Conservation (phyloP, 2,113 vertebrate genomes). For the Rhinogobius similis region DNA sequence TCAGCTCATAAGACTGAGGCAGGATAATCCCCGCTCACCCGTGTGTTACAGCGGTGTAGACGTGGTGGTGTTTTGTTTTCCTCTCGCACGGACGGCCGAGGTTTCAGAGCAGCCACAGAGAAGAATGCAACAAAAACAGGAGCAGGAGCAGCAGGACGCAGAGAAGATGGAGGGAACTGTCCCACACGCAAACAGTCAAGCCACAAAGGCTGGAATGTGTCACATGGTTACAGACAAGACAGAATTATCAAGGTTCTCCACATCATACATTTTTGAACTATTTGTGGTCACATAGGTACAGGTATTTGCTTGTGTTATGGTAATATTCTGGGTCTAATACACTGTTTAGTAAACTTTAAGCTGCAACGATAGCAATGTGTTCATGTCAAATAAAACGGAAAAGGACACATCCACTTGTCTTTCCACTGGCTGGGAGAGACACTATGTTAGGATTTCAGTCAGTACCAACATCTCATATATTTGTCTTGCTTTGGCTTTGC, state of each 20-base stretch:
- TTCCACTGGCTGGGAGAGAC: too few species aligned
- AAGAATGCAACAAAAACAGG: slow-evolving; percentile 59
- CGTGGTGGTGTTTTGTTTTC: slow-evolving; percentile 38
- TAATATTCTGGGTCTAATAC: too few species aligned
- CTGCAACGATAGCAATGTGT: too few species aligned
- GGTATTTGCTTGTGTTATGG: too few species aligned
- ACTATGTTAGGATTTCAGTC: too few species aligned
- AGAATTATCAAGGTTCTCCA: too few species aligned
- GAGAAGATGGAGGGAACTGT: slow-evolving; percentile 21
- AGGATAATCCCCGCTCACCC: background rate
- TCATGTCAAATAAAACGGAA: too few species aligned
- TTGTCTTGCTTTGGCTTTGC: too few species aligned
- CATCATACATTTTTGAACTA: background rate
- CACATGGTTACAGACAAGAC: background rate
- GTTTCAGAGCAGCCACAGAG: slow-evolving; percentile 42
- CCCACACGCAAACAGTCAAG: slow-evolving; percentile 10
- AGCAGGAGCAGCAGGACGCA: slow-evolving; percentile 27
- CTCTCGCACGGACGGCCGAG: slow-evolving; percentile 24
- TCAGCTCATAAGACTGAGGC: background rate
- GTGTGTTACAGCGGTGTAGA: slow-evolving; percentile 1
- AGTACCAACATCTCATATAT: too few species aligned
- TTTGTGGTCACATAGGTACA: too few species aligned
- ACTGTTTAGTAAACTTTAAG: too few species aligned
- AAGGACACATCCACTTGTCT: too few species aligned
- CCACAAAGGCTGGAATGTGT: slow-evolving; percentile 48